A percentile compares a stretch with the other conserved stretches of the same genome.
These are phyloP conservation scores for Sylvilagus bachmani DNA, from an alignment of 2,113 vertebrate species.

Conservation along the genomic window DNA sequence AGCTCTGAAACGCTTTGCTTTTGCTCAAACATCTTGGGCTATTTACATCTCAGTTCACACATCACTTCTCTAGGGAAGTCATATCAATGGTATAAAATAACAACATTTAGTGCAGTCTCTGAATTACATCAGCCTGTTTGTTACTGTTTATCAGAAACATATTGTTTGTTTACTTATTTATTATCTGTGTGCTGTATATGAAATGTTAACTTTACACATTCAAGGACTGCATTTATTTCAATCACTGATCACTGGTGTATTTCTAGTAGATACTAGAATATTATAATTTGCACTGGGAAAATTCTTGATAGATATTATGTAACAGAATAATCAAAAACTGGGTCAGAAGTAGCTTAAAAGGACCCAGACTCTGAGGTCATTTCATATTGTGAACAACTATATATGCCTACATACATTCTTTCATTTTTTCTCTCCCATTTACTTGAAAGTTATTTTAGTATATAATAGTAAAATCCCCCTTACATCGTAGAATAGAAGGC, in stretches of 20 bases:
- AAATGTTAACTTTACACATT: not conserved
- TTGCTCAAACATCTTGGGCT: not conserved
- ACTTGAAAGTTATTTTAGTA: not conserved
- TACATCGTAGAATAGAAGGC: not conserved
- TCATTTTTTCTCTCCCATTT: not conserved
- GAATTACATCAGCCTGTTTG: not conserved
- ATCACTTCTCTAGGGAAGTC: not conserved
- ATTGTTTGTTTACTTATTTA: not conserved
- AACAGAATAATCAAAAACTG: not conserved
- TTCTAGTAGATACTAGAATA: not conserved
- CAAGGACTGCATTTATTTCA: not conserved
- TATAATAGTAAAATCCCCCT: not conserved
- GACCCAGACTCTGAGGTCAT: not conserved
- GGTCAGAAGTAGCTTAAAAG: not conserved
- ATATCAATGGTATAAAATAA: not conserved
- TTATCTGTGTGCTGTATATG: not conserved
- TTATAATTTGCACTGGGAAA: not conserved
- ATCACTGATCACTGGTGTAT: not conserved
- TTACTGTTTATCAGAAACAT: conserved; percentile 7
- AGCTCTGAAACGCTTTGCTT: not conserved
- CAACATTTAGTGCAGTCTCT: not conserved
- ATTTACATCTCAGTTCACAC: not conserved
- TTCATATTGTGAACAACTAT: conserved; percentile 16
- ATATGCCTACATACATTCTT: not conserved
- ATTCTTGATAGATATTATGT: not conserved